Base-by-base conservation (phyloP, 2,888 invertebrate genomes). In the Octonoba sinensis region DNA sequence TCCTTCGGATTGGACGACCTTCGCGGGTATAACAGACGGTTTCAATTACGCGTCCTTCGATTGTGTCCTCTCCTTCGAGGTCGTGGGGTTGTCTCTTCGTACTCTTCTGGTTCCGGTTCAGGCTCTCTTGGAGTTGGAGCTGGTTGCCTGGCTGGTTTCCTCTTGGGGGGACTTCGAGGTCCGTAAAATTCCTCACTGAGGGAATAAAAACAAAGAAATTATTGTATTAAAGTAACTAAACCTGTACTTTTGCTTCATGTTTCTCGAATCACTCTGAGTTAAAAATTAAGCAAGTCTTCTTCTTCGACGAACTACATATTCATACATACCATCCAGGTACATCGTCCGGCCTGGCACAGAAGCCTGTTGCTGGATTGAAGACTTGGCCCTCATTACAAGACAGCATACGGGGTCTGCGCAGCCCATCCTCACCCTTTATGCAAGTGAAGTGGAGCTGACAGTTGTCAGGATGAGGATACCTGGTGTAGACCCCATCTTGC, bases 261-360 rank as follows among this genome's bases (percentile, higher is more conserved):
- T 18, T 36, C 8, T n/a, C 36, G 36, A 36, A 36, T 36, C 36
- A 36, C 36, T 11, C 8, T 36, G 36, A 6, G 8, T 36, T 18
- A 11, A n/a, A 3, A 54, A 18, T 8, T 18, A 54, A 54, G 15
- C 15, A 12, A 18, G 54, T 1, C 12, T 0, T 36, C 36, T 36
- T 8, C 36, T 36, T n/a, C n/a, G n/a, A 36, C 36, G 11, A 36
- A 36, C 36, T 11, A 11, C 3, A 6, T 8, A 2, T 36, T 36
- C 1, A 36, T 36, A 11, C 82, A 74, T 78, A 83, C 83, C 83
- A 83, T 64, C 83, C 83, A 3, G 70, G 66, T 83, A 86, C 20
- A 85, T 86, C 49, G 54, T 81, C 82, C 1, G 73, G 77, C 20
- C 75, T 69, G 13, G 72, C 59, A 54, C 83, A 82, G 49, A 79